phyloP scores from a whole-genome alignment of 1,140 invertebrate genomes.

The Protaetia brevitarsis region DNA sequence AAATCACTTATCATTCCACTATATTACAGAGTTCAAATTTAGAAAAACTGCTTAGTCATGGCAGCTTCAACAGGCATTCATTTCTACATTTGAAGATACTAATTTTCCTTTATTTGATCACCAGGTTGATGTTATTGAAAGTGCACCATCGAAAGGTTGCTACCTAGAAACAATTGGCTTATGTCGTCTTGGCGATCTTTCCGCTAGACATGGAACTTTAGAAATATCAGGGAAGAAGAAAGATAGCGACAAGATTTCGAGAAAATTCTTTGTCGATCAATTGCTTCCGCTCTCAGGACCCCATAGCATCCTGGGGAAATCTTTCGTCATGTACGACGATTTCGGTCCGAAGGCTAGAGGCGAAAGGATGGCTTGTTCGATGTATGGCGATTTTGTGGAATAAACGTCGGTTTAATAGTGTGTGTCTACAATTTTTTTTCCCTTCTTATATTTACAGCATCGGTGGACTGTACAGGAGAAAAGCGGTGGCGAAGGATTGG shows the following conservation, averaged over 20 bases:
- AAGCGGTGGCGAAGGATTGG: conserved; percentile 84
- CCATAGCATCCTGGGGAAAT: conserved; percentile 73
- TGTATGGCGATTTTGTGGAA: conserved; percentile 56
- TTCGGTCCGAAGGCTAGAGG: conserved; percentile 81
- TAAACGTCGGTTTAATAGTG: not conserved
- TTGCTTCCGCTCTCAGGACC: conserved; percentile 74
- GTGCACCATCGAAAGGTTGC: conserved; percentile 52
- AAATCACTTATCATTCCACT: no score
- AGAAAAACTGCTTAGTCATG: no score
- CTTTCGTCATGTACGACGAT: conserved; percentile 86
- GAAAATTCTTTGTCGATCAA: conserved; percentile 74
- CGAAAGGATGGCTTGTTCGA: conserved; percentile 82
- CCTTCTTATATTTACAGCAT: conserved; percentile 57
- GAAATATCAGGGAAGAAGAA: conserved; percentile 70
- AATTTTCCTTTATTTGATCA: no score
- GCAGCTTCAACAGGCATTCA: no score
- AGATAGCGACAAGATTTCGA: conserved; percentile 62
- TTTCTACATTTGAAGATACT: no score
- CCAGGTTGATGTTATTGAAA: conserved; percentile 51
- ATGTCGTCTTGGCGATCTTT: conserved; percentile 66
- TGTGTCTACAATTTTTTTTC: no score
- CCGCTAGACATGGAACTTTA: conserved; percentile 66
- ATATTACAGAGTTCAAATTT: no score
- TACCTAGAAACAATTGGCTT: conserved; percentile 53
- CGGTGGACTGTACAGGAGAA: conserved; percentile 68